Evolutionary conservation across 2,888 invertebrate genomes (phyloP).

Genomic region (Desoria tigrina): DNA sequence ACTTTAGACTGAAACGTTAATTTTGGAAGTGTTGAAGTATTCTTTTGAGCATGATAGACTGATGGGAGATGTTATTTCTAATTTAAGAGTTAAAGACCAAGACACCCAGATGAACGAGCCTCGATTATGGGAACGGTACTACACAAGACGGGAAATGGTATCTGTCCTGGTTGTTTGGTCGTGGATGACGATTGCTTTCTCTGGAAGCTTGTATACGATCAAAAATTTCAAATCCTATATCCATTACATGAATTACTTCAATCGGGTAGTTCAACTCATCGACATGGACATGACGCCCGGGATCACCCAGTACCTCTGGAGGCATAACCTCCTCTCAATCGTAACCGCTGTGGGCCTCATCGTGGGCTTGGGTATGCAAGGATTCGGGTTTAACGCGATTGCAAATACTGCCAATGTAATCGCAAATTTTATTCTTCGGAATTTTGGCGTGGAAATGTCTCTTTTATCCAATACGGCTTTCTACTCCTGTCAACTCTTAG

Average conservation of each 20-base stretch:
- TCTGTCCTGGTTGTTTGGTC: slow-evolving; percentile 43
- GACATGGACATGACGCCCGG: slow-evolving; percentile 47
- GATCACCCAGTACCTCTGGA: slow-evolving; percentile 35
- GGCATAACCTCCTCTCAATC: slow-evolving; percentile 37
- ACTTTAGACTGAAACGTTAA: not conserved
- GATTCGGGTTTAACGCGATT: slow-evolving; percentile 26
- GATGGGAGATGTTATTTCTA: too few relatives aligned
- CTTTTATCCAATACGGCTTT: not conserved
- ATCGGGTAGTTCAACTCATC: slow-evolving; percentile 37
- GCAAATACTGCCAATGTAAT: slow-evolving; percentile 33
- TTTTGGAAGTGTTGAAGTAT: too few relatives aligned
- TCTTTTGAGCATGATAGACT: too few relatives aligned
- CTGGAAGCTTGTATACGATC: slow-evolving; percentile 38
- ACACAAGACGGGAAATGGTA: slow-evolving; percentile 41
- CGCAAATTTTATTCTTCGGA: slow-evolving; percentile 35
- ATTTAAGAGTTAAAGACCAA: slow-evolving; percentile 29
- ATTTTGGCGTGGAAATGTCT: slow-evolving; percentile 26
- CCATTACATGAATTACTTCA: slow-evolving; percentile 49
- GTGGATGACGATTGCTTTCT: slow-evolving; percentile 37
- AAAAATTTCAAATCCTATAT: slow-evolving; percentile 39
- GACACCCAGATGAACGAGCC: slow-evolving; percentile 9
- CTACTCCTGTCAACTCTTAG: slow-evolving; percentile 12
- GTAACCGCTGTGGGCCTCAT: slow-evolving; percentile 17
- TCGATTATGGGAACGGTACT: slow-evolving; percentile 36
- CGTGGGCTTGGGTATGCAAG: slow-evolving; percentile 5